These are phyloP conservation scores for Fregetta grallaria DNA, from an alignment of 2,113 vertebrate genomes.

Conservation along the genomic window DNA sequence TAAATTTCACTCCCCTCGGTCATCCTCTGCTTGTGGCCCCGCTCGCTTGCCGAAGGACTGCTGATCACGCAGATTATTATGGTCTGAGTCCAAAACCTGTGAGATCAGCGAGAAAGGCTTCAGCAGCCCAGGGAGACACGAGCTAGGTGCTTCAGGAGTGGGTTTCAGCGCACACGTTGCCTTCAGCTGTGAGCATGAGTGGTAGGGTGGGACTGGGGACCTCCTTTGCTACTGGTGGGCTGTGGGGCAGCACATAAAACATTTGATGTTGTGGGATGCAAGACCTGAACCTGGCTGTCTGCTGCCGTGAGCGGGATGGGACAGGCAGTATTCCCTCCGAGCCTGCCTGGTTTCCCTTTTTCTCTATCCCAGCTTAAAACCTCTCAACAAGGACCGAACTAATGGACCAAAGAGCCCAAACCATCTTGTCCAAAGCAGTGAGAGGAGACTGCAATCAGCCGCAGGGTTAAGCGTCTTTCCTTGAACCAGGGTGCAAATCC, in stretches of 20 bases:
- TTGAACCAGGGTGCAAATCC: not conserved
- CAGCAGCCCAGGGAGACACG: rapidly evolving
- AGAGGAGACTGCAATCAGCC: not conserved
- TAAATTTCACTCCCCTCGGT: not conserved
- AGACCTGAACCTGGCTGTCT: not conserved
- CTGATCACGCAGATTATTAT: not conserved
- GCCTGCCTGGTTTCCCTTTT: not conserved
- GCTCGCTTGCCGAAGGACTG: not conserved
- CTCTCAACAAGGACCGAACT: not conserved
- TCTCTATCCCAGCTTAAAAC: not conserved
- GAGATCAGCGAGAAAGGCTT: not conserved
- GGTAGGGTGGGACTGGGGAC: not conserved
- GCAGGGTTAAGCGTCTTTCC: rapidly evolving
- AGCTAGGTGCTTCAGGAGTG: not conserved
- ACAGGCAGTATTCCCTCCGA: too few species aligned
- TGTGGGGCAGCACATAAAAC: not conserved
- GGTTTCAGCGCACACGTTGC: not conserved
- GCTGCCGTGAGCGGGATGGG: not conserved
- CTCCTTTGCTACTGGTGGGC: not conserved
- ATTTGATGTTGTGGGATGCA: not conserved
- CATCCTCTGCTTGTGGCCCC: not conserved
- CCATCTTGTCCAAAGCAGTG: not conserved
- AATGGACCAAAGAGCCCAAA: not conserved
- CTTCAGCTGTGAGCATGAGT: not conserved
- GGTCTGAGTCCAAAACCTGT: not conserved